Evolutionary conservation across 2,113 vertebrate genomes (phyloP).

Genomic region (rabbit (Oryctolagus cuniculus)): DNA sequence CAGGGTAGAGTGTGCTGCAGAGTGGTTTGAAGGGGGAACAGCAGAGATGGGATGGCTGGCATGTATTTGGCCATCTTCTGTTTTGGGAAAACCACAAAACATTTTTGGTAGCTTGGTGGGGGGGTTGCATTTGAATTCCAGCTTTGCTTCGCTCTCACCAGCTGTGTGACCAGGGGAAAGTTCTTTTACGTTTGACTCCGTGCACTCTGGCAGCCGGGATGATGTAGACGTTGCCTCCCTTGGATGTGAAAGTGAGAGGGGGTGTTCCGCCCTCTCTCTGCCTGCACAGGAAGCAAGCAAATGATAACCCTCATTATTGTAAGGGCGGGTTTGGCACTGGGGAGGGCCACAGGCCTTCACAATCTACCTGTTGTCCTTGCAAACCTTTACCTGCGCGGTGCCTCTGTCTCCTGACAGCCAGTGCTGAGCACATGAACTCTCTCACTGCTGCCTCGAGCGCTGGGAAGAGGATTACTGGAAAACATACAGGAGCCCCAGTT

Average conservation of each 20-base stretch:
- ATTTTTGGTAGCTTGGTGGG: not conserved
- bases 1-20: too few species aligned
- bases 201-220: not conserved
- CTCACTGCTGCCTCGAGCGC: not conserved
- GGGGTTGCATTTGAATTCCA: not conserved
- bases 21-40: not conserved
- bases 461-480: not conserved
- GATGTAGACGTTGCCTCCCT: not conserved
- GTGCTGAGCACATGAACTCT: not conserved
- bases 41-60: not conserved
- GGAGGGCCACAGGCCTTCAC: not conserved
- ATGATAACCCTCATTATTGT: not conserved
- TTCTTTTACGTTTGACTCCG: not conserved
- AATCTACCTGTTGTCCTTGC: not conserved
- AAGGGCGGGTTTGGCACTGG: not conserved
- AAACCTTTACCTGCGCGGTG: not conserved
- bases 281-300: not conserved
- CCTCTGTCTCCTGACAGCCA: not conserved
- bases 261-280: not conserved
- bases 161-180: not conserved
- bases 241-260: not conserved
- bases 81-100: slow-evolving; percentile 18
- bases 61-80: not conserved
- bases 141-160: not conserved
- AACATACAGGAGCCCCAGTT: not conserved